These are phyloP conservation scores for Fopius arisanus DNA, from an alignment of 1,140 invertebrate species.

Conservation along the genomic window DNA sequence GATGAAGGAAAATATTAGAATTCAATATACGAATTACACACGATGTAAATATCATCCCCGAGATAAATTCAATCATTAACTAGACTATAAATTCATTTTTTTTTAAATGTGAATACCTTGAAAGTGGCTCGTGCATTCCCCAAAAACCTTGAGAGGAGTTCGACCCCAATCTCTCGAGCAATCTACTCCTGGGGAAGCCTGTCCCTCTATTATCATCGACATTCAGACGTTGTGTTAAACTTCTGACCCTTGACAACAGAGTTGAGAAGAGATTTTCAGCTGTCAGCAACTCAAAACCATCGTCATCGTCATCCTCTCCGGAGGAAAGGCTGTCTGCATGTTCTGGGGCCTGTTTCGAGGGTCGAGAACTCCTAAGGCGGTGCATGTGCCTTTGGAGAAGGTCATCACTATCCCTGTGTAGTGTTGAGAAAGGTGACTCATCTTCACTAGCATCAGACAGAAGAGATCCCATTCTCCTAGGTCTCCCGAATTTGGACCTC, in stretches of 20 bases:
- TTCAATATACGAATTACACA: constrained; percentile 13
- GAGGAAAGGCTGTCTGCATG: constrained; percentile 84
- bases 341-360: constrained; percentile 73
- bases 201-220: constrained; percentile 75
- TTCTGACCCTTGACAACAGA: constrained; percentile 82
- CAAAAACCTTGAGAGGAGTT: constrained; percentile 58
- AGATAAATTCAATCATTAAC: too few species aligned
- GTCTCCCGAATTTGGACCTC: constrained; percentile 58
- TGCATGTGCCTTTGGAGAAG: constrained; percentile 72
- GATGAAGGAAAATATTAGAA: constrained; percentile 45
- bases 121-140: constrained; percentile 54
- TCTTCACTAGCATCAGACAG: constrained; percentile 74
- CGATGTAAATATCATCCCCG: too few species aligned
- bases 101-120: constrained; percentile 52
- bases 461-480: constrained; percentile 57
- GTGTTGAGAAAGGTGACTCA: constrained; percentile 68
- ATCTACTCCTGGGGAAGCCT: constrained; percentile 67
- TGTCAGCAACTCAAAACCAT: constrained; percentile 88
- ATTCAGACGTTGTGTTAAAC: constrained; percentile 83
- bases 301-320: constrained; percentile 87
- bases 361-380: constrained; percentile 77
- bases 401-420: constrained; percentile 63
- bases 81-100: too few species aligned
- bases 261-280: constrained; percentile 91
- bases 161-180: constrained; percentile 58